These are phyloP conservation scores for Mesembrinibis cayennensis DNA, from an alignment of 2,113 vertebrate species.

Conservation along the genomic window DNA sequence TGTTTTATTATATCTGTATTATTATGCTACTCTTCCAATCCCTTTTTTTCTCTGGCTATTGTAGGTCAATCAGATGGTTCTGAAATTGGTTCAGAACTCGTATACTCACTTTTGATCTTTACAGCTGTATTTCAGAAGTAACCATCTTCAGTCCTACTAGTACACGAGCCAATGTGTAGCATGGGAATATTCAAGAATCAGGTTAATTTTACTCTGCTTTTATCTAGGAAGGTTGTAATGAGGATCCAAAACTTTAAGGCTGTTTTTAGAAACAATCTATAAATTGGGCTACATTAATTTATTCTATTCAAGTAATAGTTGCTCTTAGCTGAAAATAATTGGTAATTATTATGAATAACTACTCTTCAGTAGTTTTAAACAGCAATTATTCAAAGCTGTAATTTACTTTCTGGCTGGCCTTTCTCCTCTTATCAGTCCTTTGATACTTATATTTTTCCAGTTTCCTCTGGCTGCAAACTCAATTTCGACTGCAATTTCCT, in stretches of 20 bases:
- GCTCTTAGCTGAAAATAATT: not conserved
- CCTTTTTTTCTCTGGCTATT: not conserved
- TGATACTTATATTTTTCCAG: not conserved
- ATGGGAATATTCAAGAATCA: not conserved
- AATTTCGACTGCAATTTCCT: not conserved
- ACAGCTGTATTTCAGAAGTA: not conserved
- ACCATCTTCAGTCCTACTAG: not conserved
- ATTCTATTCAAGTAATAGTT: not conserved
- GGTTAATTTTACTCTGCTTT: not conserved
- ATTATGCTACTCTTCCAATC: not conserved
- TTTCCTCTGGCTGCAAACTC: not conserved
- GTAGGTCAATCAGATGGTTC: not conserved
- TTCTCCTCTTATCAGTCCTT: not conserved
- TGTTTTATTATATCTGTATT: not conserved
- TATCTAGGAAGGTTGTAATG: not conserved
- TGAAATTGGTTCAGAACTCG: not conserved
- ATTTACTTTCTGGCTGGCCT: not conserved
- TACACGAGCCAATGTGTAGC: not conserved
- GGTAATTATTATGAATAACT: not conserved
- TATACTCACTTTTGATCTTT: not conserved
- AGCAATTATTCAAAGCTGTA: not conserved
- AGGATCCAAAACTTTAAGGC: not conserved
- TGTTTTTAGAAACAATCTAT: not conserved
- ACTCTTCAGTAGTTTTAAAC: not conserved
- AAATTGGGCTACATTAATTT: not conserved